phyloP scores from a whole-genome alignment of 2,113 vertebrate genomes.

The Nibea albiflora region DNA sequence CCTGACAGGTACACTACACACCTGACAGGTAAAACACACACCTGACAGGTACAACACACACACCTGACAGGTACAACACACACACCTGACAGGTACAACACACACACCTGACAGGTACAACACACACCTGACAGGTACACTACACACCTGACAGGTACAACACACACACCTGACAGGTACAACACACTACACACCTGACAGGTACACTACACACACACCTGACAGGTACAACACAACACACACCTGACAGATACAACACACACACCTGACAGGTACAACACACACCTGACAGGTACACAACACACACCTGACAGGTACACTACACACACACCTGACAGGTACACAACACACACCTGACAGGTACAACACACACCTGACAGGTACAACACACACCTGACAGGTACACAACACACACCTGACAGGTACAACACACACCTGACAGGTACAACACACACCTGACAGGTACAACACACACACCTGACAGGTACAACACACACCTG shows the following conservation, averaged over 20 bases:
- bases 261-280: constrained; percentile 56
- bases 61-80: background rate
- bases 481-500: background rate
- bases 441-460: constrained; percentile 1
- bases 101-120: background rate
- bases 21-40: background rate
- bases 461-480: background rate
- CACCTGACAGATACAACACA: too few species aligned
- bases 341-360: constrained; percentile 84
- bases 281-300: constrained; percentile 71
- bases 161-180: background rate
- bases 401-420: constrained; percentile 69
- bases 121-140: constrained; percentile 46
- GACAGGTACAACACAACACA: too few species aligned
- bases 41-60: too few species aligned
- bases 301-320: too few species aligned
- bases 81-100: constrained; percentile 4
- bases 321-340: too few species aligned
- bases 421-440: background rate
- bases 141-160: background rate
- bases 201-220: too few species aligned
- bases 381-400: constrained; percentile 84
- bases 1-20: constrained; percentile 86
- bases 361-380: constrained; percentile 45
- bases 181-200: background rate